Conservation (phyloP, 2,888 invertebrate species). For the Andrena hattorfiana region DNA sequence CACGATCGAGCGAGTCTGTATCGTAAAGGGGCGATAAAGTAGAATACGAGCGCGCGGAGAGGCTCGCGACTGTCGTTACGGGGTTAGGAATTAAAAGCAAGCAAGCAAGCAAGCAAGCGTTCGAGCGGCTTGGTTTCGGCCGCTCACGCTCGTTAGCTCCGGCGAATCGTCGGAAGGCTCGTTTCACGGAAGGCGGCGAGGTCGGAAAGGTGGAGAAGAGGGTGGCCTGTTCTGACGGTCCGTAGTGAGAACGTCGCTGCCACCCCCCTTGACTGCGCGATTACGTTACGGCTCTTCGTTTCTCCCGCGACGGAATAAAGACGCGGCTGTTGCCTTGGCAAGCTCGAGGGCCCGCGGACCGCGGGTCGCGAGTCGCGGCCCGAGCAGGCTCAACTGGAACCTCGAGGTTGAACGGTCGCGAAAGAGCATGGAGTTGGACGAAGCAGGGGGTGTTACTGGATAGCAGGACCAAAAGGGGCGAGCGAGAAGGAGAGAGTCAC, state of each 20-base stretch:
- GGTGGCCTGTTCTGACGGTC: slow-evolving; percentile 11
- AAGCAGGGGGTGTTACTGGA: slow-evolving; percentile 49
- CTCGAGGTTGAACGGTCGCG: slow-evolving; percentile 39
- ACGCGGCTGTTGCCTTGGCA: slow-evolving; percentile 36
- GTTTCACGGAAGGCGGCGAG: slow-evolving; percentile 29
- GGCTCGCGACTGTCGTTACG: slow-evolving; percentile 34
- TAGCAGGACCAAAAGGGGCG: slow-evolving; percentile 48
- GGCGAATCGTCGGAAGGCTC: slow-evolving; percentile 48
- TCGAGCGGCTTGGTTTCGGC: slow-evolving; percentile 32
- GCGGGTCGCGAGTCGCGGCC: not conserved
- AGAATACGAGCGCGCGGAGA: slow-evolving; percentile 24
- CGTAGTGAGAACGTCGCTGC: slow-evolving; percentile 49
- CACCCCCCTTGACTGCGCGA: slow-evolving; percentile 65
- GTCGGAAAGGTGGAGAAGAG: slow-evolving; percentile 8
- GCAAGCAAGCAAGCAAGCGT: slow-evolving; percentile 35
- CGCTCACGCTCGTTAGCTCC: slow-evolving; percentile 54
- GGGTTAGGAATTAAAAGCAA: slow-evolving; percentile 51
- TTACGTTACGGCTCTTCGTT: slow-evolving; percentile 66
- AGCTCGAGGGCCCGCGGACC: slow-evolving; percentile 9
- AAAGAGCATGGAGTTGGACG: slow-evolving; percentile 60
- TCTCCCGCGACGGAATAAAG: slow-evolving; percentile 66
- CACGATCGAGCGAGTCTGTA: not conserved
- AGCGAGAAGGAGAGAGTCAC: slow-evolving; percentile 7
- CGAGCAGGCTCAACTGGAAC: slow-evolving; percentile 50
- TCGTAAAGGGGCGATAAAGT: slow-evolving; percentile 12